phyloP scores from a whole-genome alignment of 2,888 invertebrate species.

The Stenoptilia bipunctidactyla region DNA sequence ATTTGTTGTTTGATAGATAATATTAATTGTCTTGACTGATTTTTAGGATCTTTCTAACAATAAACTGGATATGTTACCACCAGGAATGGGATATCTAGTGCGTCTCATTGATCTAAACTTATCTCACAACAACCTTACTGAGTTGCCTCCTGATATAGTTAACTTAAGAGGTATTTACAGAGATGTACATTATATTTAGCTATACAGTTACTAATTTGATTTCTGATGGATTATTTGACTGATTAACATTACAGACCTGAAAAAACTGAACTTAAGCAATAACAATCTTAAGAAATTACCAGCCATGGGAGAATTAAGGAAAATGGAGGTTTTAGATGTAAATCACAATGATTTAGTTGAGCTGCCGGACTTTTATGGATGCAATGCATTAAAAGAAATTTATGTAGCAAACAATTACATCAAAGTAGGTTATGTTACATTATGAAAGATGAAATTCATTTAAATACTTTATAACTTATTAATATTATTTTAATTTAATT shows the following conservation, averaged over 20 bases:
- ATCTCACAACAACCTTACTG: conserved; percentile 80
- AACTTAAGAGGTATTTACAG: conserved; percentile 88
- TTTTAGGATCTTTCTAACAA: conserved; percentile 85
- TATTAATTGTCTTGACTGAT: background rate
- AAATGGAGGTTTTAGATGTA: conserved; percentile 81
- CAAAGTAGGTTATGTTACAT: conserved; percentile 55
- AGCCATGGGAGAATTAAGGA: conserved; percentile 78
- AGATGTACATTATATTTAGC: too few species aligned
- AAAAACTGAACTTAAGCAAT: conserved; percentile 80
- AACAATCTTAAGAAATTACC: conserved; percentile 78
- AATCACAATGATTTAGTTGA: conserved; percentile 85
- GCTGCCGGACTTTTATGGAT: conserved; percentile 84
- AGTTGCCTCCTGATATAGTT: conserved; percentile 85
- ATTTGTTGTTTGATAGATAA: background rate
- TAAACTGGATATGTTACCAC: conserved; percentile 78
- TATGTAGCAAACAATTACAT: conserved; percentile 88
- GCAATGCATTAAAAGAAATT: conserved; percentile 81
- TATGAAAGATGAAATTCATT: too few species aligned
- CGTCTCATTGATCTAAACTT: conserved; percentile 80
- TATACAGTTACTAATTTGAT: too few species aligned
- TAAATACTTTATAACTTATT: too few species aligned
- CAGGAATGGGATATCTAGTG: conserved; percentile 87
- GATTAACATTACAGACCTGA: conserved; percentile 73
- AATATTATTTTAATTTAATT: conserved; percentile 1
- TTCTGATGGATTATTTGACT: too few species aligned